phyloP scores from a whole-genome alignment of 2,888 invertebrate species.

The Rhodophaea formosa region DNA sequence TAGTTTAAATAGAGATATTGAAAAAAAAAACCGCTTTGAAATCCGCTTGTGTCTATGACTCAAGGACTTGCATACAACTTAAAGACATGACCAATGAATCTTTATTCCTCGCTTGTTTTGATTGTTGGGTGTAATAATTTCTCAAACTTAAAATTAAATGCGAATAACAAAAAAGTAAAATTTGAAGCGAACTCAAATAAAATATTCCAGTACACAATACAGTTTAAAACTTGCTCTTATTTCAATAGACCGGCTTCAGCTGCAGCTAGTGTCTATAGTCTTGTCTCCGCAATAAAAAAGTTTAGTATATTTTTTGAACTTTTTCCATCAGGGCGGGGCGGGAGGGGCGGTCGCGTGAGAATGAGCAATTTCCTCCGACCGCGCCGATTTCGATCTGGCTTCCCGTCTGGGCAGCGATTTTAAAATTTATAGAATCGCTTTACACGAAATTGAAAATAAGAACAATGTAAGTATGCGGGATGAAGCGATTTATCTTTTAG shows the following conservation, averaged over 20 bases:
- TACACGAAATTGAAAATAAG: constrained; percentile 72
- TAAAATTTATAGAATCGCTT: constrained; percentile 77
- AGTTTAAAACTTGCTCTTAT: background rate
- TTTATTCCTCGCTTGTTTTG: too few species aligned
- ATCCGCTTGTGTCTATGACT: too few species aligned
- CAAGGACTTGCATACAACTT: too few species aligned
- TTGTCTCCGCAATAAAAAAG: constrained; percentile 59
- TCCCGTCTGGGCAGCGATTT: constrained; percentile 77
- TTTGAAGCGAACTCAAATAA: too few species aligned
- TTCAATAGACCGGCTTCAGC: constrained; percentile 24
- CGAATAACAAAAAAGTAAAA: too few species aligned
- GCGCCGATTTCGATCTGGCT: constrained; percentile 79
- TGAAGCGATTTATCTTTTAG: constrained; percentile 35
- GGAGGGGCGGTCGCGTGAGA: constrained; percentile 74
- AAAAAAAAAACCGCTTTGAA: too few species aligned
- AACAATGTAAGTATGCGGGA: constrained; percentile 45
- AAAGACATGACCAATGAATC: too few species aligned
- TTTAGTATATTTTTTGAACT: constrained; percentile 76
- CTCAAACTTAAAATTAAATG: too few species aligned
- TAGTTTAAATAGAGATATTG: too few species aligned
- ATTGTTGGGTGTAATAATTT: too few species aligned
- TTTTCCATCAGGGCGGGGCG: constrained; percentile 75
- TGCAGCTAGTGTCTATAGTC: constrained; percentile 30
- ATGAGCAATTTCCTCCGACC: constrained; percentile 78
- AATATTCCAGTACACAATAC: background rate